These are phyloP conservation scores for Naja naja DNA, from an alignment of 2,113 vertebrate genomes.

Conservation along the genomic window DNA sequence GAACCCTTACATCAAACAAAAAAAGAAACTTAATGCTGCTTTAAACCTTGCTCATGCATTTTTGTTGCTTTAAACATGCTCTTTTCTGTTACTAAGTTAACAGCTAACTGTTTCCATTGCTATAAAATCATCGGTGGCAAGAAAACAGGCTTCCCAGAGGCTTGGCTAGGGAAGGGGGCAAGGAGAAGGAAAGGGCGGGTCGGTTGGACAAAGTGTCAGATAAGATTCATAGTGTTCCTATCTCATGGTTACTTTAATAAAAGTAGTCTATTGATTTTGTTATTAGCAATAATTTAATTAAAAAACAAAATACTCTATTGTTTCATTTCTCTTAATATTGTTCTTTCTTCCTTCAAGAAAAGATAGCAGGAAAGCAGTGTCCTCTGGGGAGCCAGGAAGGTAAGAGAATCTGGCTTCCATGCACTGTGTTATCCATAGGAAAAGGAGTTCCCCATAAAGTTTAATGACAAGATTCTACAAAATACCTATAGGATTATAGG, in stretches of 20 bases:
- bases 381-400: conserved; percentile 66
- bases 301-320: conserved; percentile 82
- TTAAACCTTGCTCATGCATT: conserved; percentile 71
- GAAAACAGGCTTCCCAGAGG: conserved; percentile 72
- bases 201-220: conserved; percentile 65
- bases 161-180: conserved; percentile 38
- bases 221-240: conserved; percentile 77
- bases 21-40: conserved; percentile 64
- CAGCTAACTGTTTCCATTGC: conserved; percentile 76
- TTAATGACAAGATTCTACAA: conserved; percentile 77
- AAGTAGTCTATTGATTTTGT: conserved; percentile 77
- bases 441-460: conserved; percentile 74
- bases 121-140: conserved; percentile 71
- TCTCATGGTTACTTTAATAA: conserved; percentile 76
- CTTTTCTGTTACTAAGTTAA: conserved; percentile 72
- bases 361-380: conserved; percentile 70
- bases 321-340: conserved; percentile 78
- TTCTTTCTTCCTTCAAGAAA: conserved; percentile 78
- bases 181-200: neutral
- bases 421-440: conserved; percentile 69
- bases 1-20: conserved; percentile 50
- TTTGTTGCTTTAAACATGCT: conserved; percentile 74
- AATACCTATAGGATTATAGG: conserved; percentile 75
- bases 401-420: conserved; percentile 69
- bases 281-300: conserved; percentile 84